Base-by-base conservation (phyloP, 2,113 vertebrate genomes). In the Passer montanus region DNA sequence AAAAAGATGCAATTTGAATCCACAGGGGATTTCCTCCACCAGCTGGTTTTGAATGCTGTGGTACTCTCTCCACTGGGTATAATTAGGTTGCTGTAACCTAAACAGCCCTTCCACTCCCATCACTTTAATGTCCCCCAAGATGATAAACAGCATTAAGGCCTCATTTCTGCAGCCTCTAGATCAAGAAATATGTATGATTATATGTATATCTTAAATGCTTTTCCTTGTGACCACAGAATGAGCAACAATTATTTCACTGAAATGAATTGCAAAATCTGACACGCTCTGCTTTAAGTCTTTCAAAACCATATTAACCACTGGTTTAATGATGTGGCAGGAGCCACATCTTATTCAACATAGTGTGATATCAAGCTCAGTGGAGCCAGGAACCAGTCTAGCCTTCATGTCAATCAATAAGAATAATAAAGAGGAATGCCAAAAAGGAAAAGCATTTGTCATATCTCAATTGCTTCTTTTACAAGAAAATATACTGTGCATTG, bases 141-240 rank as follows among this genome's bases (percentile, higher is more conserved):
- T 92, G 94, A 97, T 97, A 97, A 97, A 97, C 95, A 94, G 93
- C 76, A 95, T 89, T 94, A 90, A 85, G 74, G 89, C 37, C 63
- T 93, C 70, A 88, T 72, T 89, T 69, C 87, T 21, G 7, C 39
- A 95, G 83, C 81, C 93, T 66, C 35, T 37, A 85, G 24, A 72
- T 90, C 81, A 93, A 95, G 83, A 91, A 87, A 84, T 60, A 81
- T 10, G n/a, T 39, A 81, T 87, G 68, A 89, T 74, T 92, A 56
- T 13, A 17, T 50, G 50, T 84, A 15, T 73, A 85, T 35, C 72
- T 70, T 93, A 93, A 96, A 88, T 5, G 31, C 17, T 94, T 94
- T 94, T 93, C 79, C 86, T 84, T 74, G 58, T 66, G 77, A 90
- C 75, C 70, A 87, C 68, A 84, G 62, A 93, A 89, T 8, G 49